These are phyloP conservation scores for Anhinga anhinga DNA, from an alignment of 2,113 vertebrate species.

Conservation along the genomic window DNA sequence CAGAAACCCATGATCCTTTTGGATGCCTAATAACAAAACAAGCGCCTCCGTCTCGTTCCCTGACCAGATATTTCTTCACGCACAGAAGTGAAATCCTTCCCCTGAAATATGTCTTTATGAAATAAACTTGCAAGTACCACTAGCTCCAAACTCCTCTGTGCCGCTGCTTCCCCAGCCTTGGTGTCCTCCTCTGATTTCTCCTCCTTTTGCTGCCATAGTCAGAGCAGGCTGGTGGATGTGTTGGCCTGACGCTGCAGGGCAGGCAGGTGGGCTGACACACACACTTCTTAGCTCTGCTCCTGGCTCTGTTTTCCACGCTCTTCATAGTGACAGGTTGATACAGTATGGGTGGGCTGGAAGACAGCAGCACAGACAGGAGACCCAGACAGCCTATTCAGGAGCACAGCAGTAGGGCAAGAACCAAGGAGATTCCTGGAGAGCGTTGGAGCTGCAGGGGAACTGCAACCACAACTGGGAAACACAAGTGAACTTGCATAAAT, in stretches of 20 bases:
- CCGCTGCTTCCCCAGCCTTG: neutral
- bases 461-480: conserved; percentile 15
- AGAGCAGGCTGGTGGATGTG: neutral
- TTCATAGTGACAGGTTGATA: neutral
- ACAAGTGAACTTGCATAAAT: conserved; percentile 27
- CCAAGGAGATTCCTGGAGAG: conserved; percentile 32
- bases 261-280: neutral
- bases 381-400: neutral
- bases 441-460: neutral
- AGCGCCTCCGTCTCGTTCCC: neutral
- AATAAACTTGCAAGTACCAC: neutral
- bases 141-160: neutral
- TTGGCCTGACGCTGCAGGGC: rapidly evolving
- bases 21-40: neutral
- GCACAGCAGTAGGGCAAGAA: neutral
- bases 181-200: neutral
- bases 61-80: neutral
- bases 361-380: neutral
- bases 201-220: neutral
- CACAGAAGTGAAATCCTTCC: neutral
- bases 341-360: neutral
- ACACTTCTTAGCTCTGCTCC: neutral
- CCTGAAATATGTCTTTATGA: neutral
- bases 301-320: neutral
- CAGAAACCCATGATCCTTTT: neutral